These are phyloP conservation scores for Anoplius nigerrimus DNA, from an alignment of 2,888 invertebrate genomes.

Conservation along the genomic window DNA sequence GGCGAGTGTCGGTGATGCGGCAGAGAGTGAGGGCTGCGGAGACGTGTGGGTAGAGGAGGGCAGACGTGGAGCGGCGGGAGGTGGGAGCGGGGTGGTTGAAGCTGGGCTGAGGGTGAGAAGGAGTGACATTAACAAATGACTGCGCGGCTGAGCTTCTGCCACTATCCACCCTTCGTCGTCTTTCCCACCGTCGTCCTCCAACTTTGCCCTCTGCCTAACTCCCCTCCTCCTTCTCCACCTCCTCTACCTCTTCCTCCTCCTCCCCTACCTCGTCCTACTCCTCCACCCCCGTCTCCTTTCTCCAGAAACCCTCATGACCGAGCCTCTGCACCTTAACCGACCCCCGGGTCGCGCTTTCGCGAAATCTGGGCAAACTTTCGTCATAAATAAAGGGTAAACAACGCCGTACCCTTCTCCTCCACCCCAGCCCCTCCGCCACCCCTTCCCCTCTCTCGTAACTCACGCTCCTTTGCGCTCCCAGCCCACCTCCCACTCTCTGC, in stretches of 20 bases:
- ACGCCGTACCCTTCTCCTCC: slow-evolving; percentile 40
- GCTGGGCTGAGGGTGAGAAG: slow-evolving; percentile 18
- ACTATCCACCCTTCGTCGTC: slow-evolving; percentile 18
- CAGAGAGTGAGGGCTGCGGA: slow-evolving; percentile 2
- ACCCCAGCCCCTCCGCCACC: slow-evolving; percentile 15
- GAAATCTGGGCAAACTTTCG: slow-evolving; percentile 72
- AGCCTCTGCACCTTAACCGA: slow-evolving; percentile 56
- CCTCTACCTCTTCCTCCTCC: slow-evolving; percentile 11
- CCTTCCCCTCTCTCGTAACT: slow-evolving; percentile 54
- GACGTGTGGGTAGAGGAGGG: background rate
- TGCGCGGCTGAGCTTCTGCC: slow-evolving; percentile 57
- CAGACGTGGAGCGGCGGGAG: background rate
- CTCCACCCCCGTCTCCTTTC: slow-evolving; percentile 25
- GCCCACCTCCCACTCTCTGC: slow-evolving; percentile 1
- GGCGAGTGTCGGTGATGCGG: slow-evolving; percentile 20
- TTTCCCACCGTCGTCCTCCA: slow-evolving; percentile 6
- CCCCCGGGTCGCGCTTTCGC: slow-evolving; percentile 61
- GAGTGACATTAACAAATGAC: slow-evolving; percentile 67
- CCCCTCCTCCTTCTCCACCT: slow-evolving; percentile 9
- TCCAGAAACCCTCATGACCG: slow-evolving; percentile 37
- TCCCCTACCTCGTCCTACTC: slow-evolving; percentile 15
- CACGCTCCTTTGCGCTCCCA: slow-evolving; percentile 47
- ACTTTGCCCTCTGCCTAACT: slow-evolving; percentile 15
- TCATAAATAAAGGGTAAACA: slow-evolving; percentile 74
- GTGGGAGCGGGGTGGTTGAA: background rate